Conservation (phyloP, 2,797 vertebrate species). For the Poecilia picta region DNA sequence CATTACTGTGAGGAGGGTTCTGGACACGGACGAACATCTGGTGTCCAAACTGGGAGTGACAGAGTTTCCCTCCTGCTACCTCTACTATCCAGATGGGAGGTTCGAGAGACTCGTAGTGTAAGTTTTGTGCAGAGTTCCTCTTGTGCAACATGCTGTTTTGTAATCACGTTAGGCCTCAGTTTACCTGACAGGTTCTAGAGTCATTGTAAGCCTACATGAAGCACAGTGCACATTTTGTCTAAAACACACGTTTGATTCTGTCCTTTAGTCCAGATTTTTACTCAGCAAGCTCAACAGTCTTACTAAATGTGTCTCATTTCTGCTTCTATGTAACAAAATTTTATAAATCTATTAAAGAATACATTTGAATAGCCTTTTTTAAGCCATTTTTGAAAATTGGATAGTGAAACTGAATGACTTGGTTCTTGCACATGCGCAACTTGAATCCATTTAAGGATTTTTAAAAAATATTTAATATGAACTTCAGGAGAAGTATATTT, state of each 20-base stretch:
- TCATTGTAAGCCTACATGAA: not conserved
- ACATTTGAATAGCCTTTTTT: not conserved
- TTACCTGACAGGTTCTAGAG: not conserved
- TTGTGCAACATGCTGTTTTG: not conserved
- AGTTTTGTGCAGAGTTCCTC: conserved; percentile 61
- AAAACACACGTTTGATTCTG: not conserved
- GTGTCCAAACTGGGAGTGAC: conserved; percentile 83
- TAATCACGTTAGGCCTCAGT: not conserved
- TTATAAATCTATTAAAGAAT: not conserved
- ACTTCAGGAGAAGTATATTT: not conserved
- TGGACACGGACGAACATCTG: conserved; percentile 79
- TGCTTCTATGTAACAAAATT: not conserved
- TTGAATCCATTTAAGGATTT: not conserved
- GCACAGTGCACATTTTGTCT: not conserved
- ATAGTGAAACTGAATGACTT: not conserved
- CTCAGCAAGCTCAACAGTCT: not conserved
- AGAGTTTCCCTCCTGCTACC: conserved; percentile 87
- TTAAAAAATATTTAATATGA: not conserved
- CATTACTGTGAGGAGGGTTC: conserved; percentile 86
- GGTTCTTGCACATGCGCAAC: not conserved
- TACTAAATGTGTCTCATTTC: not conserved
- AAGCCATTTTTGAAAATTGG: not conserved
- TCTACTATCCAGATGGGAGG: conserved; percentile 83
- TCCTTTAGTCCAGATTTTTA: not conserved
- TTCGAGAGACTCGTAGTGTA: conserved; percentile 83